Evolutionary conservation across 2,888 invertebrate species (phyloP).

Genomic region (Capitulum mitella): DNA sequence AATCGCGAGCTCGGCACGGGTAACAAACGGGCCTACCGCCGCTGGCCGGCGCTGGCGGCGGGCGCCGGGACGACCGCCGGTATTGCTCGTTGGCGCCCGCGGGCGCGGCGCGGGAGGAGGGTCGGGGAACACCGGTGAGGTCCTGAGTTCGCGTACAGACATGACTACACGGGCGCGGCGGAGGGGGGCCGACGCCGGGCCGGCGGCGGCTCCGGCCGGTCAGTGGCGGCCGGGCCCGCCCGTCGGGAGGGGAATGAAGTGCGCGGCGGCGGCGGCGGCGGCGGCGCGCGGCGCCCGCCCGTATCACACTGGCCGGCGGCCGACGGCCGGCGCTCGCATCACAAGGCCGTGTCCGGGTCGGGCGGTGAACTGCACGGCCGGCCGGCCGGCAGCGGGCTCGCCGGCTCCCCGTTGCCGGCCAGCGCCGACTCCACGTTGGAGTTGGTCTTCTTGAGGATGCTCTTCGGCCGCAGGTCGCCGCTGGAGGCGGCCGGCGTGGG

Average conservation of each 20-base stretch:
- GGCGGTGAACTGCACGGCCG: background rate
- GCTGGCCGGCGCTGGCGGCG: background rate
- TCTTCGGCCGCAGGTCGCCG: slow-evolving; percentile 39
- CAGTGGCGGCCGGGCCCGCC: too few species aligned
- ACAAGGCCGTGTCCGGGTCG: slow-evolving; percentile 26
- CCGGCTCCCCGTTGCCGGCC: background rate
- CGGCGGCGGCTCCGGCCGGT: too few species aligned
- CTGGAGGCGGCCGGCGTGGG: slow-evolving; percentile 30
- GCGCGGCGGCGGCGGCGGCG: too few species aligned
- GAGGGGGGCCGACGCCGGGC: too few species aligned
- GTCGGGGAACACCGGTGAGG: too few species aligned
- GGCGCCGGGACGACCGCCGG: too few species aligned
- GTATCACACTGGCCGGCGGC: too few species aligned
- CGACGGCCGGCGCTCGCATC: slow-evolving; percentile 32
- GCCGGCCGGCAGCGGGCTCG: background rate
- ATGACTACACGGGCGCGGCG: slow-evolving; percentile 22
- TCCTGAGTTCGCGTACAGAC: slow-evolving; percentile 21
- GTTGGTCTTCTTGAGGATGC: slow-evolving; percentile 40
- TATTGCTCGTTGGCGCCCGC: too few species aligned
- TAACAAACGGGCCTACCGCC: background rate
- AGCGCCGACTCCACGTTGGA: slow-evolving; percentile 38
- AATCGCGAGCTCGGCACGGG: background rate
- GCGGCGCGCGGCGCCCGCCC: too few species aligned
- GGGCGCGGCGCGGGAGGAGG: too few species aligned
- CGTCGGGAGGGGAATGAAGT: too few species aligned